These are phyloP conservation scores for Octopus bimaculoides DNA, from an alignment of 1,140 invertebrate genomes.

Conservation along the genomic window DNA sequence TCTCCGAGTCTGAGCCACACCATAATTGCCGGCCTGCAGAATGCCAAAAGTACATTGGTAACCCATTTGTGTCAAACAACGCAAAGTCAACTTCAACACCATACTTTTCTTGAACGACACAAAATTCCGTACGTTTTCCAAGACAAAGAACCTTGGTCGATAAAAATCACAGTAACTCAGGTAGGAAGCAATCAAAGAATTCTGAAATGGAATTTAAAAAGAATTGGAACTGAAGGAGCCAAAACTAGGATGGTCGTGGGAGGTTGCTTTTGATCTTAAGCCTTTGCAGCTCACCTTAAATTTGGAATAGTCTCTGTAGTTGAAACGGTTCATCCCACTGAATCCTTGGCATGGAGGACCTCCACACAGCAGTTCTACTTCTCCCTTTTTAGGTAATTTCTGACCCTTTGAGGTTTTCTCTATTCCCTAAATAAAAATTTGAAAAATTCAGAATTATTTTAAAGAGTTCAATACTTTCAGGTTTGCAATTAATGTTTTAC, in stretches of 20 bases:
- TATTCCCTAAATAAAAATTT: conserved; percentile 58
- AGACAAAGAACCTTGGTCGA: conserved; percentile 77
- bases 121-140: conserved; percentile 88
- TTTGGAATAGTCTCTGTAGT: conserved; percentile 79
- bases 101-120: conserved; percentile 78
- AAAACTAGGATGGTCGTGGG: not conserved
- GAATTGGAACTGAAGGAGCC: not conserved
- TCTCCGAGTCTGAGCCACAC: conserved; percentile 78
- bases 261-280: too few relatives aligned
- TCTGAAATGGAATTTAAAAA: conserved; percentile 57
- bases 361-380: conserved; percentile 81
- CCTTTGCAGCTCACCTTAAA: conserved; percentile 66
- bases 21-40: conserved; percentile 83
- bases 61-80: conserved; percentile 78
- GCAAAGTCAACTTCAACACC: conserved; percentile 78
- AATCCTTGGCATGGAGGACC: conserved; percentile 92
- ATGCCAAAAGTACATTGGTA: conserved; percentile 87
- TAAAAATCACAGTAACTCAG: conserved; percentile 86
- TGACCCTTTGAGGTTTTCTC: conserved; percentile 62
- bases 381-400: conserved; percentile 72
- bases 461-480: too few relatives aligned
- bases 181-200: conserved; percentile 81
- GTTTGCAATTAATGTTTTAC: too few relatives aligned
- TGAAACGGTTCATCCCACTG: conserved; percentile 87
- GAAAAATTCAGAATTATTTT: not conserved